Conservation (phyloP, 2,888 invertebrate species). For the Cephus pulcher region DNA sequence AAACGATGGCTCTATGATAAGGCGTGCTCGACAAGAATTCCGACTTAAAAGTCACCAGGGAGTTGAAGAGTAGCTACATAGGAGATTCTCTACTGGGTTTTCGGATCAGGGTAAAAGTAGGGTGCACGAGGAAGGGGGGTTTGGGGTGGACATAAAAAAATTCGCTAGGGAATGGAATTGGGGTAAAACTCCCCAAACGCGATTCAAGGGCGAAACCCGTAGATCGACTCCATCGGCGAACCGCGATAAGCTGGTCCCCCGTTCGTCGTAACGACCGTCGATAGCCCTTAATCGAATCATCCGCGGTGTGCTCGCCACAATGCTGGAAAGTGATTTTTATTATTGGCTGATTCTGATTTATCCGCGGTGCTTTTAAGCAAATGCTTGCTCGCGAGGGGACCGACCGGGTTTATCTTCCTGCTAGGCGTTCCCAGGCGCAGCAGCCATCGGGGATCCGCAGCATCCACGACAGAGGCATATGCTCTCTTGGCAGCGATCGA, state of each 20-base stretch:
- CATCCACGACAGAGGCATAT: neutral
- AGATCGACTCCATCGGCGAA: slow-evolving; percentile 49
- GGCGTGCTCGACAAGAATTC: neutral
- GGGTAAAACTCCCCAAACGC: slow-evolving; percentile 32
- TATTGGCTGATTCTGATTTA: slow-evolving; percentile 65
- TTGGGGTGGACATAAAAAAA: slow-evolving; percentile 25
- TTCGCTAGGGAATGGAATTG: slow-evolving; percentile 34
- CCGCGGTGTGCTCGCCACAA: slow-evolving; percentile 47
- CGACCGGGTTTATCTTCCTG: slow-evolving; percentile 59
- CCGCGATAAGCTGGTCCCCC: slow-evolving; percentile 53
- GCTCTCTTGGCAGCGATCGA: no score
- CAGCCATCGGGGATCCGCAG: slow-evolving; percentile 34
- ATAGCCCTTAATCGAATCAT: slow-evolving; percentile 65
- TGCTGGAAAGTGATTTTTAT: slow-evolving; percentile 67
- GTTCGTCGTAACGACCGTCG: slow-evolving; percentile 61
- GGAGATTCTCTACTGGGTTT: neutral
- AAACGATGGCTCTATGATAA: no score
- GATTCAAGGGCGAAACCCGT: slow-evolving; percentile 26
- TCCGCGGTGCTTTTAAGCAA: slow-evolving; percentile 31
- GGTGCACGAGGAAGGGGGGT: neutral
- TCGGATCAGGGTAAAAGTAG: no score
- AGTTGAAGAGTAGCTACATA: neutral
- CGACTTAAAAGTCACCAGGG: slow-evolving; percentile 5
- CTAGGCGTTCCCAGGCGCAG: slow-evolving; percentile 64
- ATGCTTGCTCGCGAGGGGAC: slow-evolving; percentile 25